Evolutionary conservation across 2,888 invertebrate species (phyloP), one percentile per base, ranked within the genome.

Genomic region (Ophion costatus): DNA sequence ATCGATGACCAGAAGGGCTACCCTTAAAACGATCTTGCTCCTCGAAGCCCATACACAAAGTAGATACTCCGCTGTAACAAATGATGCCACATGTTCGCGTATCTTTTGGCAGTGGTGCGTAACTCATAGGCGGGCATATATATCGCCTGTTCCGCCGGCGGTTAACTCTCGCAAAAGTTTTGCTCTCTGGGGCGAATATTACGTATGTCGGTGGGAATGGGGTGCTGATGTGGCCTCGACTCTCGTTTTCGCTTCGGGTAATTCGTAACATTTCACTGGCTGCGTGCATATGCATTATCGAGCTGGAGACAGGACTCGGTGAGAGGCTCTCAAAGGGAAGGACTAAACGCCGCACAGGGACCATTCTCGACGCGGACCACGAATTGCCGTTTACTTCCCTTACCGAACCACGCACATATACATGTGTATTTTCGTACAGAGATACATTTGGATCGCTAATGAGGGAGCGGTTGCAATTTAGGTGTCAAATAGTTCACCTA

Each of bases 81-180:
- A 93, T 92, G 93, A 93, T 90, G 93, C 93, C 93, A 93, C 93
- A 93, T 93, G 93, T 92, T 93, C 92, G 89, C 89, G 66, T 70
- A 92, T 92, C 93, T 93, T 92, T 66, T 24, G 64, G 64, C 91
- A 91, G 90, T 91, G 88, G 83, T 80, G 82, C 85, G 80, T 86
- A 87, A 87, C 87, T 83, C 85, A 75, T 85, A 74, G 63, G n/a
- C 83, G 81, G 77, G 74, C 67, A 74, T 66, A 63, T 78, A 70
- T 70, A 29, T 71, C 63, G 51, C 38, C 33, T 17, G 77, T 61
- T 63, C 64, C 70, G 63, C 73, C 67, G 80, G 84, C 77, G 80
- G 69, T 81, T 74, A 70, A 81, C 79, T 73, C 83, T 70, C 71
- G 38, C 82, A 45, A 78, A 69, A 66, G 56, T 82, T 61, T 79